Percentiles rank a stretch among this genome's conserved stretches.
Evolutionary conservation across 2,797 vertebrate genomes (phyloP).

Genomic region (Danio jaintianensis): DNA sequence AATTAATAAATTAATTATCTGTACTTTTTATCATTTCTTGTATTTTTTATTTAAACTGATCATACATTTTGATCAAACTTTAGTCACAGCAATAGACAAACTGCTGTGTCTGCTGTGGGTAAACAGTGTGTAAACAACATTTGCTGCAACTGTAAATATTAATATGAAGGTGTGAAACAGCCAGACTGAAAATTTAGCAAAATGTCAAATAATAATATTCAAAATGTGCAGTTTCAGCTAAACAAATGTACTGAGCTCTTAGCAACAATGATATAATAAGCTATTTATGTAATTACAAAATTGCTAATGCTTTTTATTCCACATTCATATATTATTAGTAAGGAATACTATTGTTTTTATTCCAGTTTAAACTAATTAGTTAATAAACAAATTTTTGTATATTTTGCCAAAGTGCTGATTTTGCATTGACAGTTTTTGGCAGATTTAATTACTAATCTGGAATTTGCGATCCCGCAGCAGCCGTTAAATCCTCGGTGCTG

Average conservation of each 20-base stretch:
- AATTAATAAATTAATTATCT: no score
- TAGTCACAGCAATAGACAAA: background rate
- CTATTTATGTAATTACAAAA: background rate
- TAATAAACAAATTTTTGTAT: no score
- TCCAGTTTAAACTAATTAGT: background rate
- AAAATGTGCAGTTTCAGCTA: background rate
- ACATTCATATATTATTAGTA: background rate
- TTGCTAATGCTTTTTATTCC: background rate
- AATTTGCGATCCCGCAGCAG: conserved; percentile 6
- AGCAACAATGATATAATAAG: no score
- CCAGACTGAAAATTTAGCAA: background rate
- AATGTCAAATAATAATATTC: background rate
- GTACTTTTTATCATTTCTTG: background rate
- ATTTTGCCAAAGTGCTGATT: conserved; percentile 12
- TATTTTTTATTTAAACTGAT: background rate
- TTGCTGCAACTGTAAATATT: background rate
- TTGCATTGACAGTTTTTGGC: background rate
- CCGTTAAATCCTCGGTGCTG: conserved; percentile 5
- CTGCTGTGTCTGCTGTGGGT: background rate
- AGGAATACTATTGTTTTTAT: background rate
- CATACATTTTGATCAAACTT: background rate
- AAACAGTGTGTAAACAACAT: background rate
- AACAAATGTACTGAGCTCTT: background rate
- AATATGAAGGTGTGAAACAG: background rate
- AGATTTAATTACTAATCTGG: conserved; percentile 8